Evolutionary conservation across 64 coral and sea anemone genomes (phyloP).

Genomic region (Anthopleura sola): DNA sequence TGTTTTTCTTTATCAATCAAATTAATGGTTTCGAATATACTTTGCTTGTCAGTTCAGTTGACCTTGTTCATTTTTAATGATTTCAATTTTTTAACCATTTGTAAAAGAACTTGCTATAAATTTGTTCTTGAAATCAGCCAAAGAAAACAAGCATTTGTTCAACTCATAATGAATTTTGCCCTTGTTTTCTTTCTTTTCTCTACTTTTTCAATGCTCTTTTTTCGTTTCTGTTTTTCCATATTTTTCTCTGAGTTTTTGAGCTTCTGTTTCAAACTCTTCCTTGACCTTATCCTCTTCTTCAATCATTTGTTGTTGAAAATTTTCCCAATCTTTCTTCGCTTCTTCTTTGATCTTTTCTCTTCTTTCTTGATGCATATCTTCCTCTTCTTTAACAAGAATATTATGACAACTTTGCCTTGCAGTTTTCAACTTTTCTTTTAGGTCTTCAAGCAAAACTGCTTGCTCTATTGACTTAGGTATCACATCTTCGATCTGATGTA

Average conservation of each 20-base stretch:
- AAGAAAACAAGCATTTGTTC: too few species aligned
- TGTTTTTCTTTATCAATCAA: too few species aligned
- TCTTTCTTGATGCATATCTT: slow-evolving; percentile 32
- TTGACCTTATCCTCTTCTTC: slow-evolving; percentile 69
- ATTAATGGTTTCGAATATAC: too few species aligned
- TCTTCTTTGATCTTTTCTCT: slow-evolving; percentile 61
- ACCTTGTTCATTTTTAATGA: too few species aligned
- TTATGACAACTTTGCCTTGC: slow-evolving; percentile 75
- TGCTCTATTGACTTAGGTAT: slow-evolving; percentile 61
- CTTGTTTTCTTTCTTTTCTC: too few species aligned
- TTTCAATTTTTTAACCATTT: too few species aligned
- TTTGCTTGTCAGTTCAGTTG: too few species aligned
- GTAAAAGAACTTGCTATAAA: too few species aligned
- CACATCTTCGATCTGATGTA: slow-evolving; percentile 54
- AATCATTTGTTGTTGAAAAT: slow-evolving; percentile 66
- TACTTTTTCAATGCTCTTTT: background rate
- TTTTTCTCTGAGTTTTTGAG: slow-evolving; percentile 70
- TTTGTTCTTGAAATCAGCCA: too few species aligned
- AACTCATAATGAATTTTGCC: too few species aligned
- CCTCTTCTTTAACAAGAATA: slow-evolving; percentile 80
- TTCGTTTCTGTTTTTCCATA: slow-evolving; percentile 38
- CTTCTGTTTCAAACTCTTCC: slow-evolving; percentile 69
- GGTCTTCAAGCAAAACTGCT: slow-evolving; percentile 40
- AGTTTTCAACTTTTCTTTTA: slow-evolving; percentile 59
- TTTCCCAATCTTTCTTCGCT: slow-evolving; percentile 77